Percentiles rank a stretch among this genome's conserved stretches.
Conservation (phyloP, 2,113 vertebrate genomes). For the Trachemys scripta region DNA sequence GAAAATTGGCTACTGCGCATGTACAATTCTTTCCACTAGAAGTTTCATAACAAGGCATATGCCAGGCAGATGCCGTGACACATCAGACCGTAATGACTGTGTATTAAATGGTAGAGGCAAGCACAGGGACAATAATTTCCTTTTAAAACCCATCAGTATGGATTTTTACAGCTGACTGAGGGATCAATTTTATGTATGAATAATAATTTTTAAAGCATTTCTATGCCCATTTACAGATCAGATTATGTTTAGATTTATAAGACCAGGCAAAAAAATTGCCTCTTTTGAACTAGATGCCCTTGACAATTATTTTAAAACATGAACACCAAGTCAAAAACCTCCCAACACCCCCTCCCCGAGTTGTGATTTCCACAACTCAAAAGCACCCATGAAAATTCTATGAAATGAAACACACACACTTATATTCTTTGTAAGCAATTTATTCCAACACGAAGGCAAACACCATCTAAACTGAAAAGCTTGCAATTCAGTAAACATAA, state of each 20-base stretch:
- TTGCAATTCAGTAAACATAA: background rate
- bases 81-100: background rate
- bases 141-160: background rate
- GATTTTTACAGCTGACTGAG: background rate
- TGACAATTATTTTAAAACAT: background rate
- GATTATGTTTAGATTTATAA: slow-evolving; percentile 37
- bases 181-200: background rate
- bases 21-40: background rate
- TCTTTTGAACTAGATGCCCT: background rate
- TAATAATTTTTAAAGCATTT: background rate
- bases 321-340: background rate
- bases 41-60: background rate
- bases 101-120: background rate
- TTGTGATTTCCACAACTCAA: background rate
- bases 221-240: background rate
- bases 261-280: slow-evolving; percentile 45
- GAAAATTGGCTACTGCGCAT: background rate
- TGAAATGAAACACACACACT: background rate
- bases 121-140: slow-evolving; percentile 9
- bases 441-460: background rate
- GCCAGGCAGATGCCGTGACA: background rate
- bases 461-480: background rate
- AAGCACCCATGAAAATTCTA: background rate
- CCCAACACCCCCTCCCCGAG: background rate
- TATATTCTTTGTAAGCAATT: background rate